A percentile compares a stretch with the other conserved stretches of the same genome.
Conservation (phyloP, 2,113 vertebrate genomes). For the Cephalopterus ornatus region DNA sequence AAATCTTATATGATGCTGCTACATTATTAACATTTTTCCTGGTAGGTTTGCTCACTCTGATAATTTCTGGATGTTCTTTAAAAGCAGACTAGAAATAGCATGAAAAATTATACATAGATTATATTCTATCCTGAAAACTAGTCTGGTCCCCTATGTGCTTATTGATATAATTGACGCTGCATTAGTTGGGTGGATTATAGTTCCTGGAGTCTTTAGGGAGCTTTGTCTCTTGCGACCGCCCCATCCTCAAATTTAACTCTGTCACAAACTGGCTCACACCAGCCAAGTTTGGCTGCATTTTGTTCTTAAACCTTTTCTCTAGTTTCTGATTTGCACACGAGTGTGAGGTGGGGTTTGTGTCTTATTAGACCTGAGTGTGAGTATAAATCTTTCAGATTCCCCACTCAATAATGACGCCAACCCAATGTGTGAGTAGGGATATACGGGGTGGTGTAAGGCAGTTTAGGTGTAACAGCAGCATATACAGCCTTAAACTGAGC, state of each 20-base stretch:
- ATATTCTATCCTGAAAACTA: constrained; percentile 34
- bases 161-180: constrained; percentile 56
- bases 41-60: constrained; percentile 33
- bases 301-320: not conserved
- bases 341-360: rapidly evolving
- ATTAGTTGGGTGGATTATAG: constrained; percentile 28
- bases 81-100: constrained; percentile 14
- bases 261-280: not conserved
- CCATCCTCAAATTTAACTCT: not conserved
- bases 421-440: rapidly evolving
- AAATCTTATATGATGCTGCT: not conserved
- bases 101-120: constrained; percentile 25
- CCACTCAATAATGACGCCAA: rapidly evolving
- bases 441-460: rapidly evolving
- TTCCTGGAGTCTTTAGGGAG: constrained; percentile 19
- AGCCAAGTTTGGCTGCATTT: rapidly evolving
- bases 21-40: constrained; percentile 15
- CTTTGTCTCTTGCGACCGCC: not conserved
- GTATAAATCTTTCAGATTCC: not conserved
- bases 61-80: constrained; percentile 40
- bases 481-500: rapidly evolving
- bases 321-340: rapidly evolving
- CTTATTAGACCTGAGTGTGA: rapidly evolving
- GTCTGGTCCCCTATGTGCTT: constrained; percentile 1
- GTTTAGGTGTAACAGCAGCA: not conserved